These are phyloP conservation scores for Lepilemur ruficaudatus DNA, from an alignment of 2,797 vertebrate genomes.

Conservation along the genomic window DNA sequence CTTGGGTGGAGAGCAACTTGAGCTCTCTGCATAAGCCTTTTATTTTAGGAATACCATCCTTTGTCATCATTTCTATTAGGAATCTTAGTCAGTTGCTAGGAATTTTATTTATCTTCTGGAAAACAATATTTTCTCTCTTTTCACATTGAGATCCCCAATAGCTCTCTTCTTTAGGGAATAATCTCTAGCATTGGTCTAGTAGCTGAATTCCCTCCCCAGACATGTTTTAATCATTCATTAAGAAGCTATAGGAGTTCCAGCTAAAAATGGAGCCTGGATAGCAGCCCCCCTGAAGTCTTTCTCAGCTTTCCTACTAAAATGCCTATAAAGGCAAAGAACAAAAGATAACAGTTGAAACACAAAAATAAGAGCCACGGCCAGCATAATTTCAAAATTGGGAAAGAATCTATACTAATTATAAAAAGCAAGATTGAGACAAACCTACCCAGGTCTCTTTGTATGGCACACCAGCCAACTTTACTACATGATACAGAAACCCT, in stretches of 20 bases:
- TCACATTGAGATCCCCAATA: neutral
- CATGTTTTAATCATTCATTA: slow-evolving; percentile 71
- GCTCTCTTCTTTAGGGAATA: slow-evolving; percentile 40
- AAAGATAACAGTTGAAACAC: neutral
- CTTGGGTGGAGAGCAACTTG: slow-evolving; percentile 53
- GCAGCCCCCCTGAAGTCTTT: slow-evolving; percentile 35
- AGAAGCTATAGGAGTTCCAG: slow-evolving; percentile 54
- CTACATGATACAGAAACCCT: neutral
- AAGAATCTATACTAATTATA: slow-evolving; percentile 4
- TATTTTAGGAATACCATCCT: slow-evolving; percentile 70
- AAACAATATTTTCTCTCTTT: slow-evolving; percentile 42
- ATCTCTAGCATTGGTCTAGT: slow-evolving; percentile 55
- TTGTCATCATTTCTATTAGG: slow-evolving; percentile 57
- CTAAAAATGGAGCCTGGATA: slow-evolving; percentile 55
- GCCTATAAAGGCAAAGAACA: slow-evolving; percentile 23
- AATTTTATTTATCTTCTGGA: slow-evolving; percentile 56
- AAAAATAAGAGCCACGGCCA: neutral
- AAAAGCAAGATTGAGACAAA: neutral
- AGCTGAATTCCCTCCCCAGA: slow-evolving; percentile 22
- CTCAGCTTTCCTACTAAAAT: slow-evolving; percentile 43
- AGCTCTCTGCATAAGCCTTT: slow-evolving; percentile 68
- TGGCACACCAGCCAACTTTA: neutral
- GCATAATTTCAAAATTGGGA: slow-evolving; percentile 1
- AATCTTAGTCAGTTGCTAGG: slow-evolving; percentile 59
- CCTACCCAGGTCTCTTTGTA: neutral